Base-by-base conservation (phyloP, 2,888 invertebrate genomes). In the Heliconius charithonia region DNA sequence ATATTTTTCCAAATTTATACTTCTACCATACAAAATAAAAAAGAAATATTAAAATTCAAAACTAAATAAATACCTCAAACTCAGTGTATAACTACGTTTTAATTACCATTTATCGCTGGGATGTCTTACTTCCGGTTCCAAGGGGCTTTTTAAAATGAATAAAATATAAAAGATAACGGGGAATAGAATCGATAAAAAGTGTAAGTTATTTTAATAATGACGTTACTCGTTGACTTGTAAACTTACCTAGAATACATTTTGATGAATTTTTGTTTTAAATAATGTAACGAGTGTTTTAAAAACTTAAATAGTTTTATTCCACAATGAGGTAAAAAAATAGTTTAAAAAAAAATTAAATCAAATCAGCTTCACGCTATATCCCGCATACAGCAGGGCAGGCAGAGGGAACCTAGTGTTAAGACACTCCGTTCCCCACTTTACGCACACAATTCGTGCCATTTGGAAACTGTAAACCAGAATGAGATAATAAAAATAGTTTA, bases 51-150 rank as follows among this genome's bases (percentile, higher is more conserved):
- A 51, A 71, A 70, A 45, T 51, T 67, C 9, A 32, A 37, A 67
- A 37, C 16, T 16, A 25, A 69, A 16, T n/a, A 45, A 41, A 29
- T 41, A 69, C 16, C n/a, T n/a, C 32, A 22, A n/a, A 32, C 56
- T 12, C 66, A 37, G 25, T 74, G 66, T 77, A 69, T 78, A 51
- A 25, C 4, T 76, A 69, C 22, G 32, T 72, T 72, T 72, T 72
- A 72, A 72, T 72, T 72, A 72, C 37, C 72, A 72, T 59, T 72
- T 72, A 72, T 59, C 72, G 72, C 32, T 37, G n/a, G 32, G 16
- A 59, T 25, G 59, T 25, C 59, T 72, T 37, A 59, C 37, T 72
- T 72, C 72, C 72, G 59, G 72, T 37, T 45, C 9, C 32, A 59
- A 59, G 72, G 32, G 59, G 72, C 72, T 32, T 72, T 72, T 72